Base-by-base conservation (phyloP, 2,888 invertebrate species). In the Drosophila nr. medialis region DNA sequence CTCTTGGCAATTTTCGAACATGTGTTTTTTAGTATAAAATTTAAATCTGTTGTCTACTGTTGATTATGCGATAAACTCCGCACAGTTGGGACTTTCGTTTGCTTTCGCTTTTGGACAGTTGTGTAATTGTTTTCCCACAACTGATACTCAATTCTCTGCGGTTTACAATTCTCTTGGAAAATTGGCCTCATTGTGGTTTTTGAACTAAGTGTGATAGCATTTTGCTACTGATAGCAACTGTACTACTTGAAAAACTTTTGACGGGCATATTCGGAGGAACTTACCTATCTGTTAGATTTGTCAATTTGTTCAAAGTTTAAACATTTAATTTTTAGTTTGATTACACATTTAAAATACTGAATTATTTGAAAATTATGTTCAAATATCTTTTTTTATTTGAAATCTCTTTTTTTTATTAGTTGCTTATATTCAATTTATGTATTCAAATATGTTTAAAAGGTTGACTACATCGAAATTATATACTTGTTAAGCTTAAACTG, bases 11-110 rank as follows among this genome's bases (percentile, higher is more conserved):
- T 86, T 85, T 86, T 61, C 73, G 70, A 82, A 78, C 85, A 86
- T 89, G 85, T 86, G 85, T 89, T 87, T 86, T 89, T 80, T 74
- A 63, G 75, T 89, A 38, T 59, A 78, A 89, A 85, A 80, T 89
- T 87, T 66, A 87, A 86, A 89, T 85, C 88, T 78, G 73, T 83
- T 85, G 83, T 85, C 77, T 67, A 70, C 59, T 71, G 48, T 50
- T 80, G 85, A 89, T 85, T 75, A 72, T 82, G 61, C 71, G 85
- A 85, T 89, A 87, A 84, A 85, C 75, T 81, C 24, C 45, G 56
- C 45, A 50, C 63, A 29, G 51, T 18, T 11, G 70, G 58, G 51
- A 75, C 67, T 70, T 59, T 55, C 54, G 36, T 34, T 79, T 48
- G 55, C 53, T 60, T 36, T 45, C 34, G 40, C 60, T 70, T 74